A percentile compares a stretch with the other conserved stretches of the same genome.
These are phyloP conservation scores for Centropus unirufus DNA, from an alignment of 2,113 vertebrate genomes.

Conservation along the genomic window DNA sequence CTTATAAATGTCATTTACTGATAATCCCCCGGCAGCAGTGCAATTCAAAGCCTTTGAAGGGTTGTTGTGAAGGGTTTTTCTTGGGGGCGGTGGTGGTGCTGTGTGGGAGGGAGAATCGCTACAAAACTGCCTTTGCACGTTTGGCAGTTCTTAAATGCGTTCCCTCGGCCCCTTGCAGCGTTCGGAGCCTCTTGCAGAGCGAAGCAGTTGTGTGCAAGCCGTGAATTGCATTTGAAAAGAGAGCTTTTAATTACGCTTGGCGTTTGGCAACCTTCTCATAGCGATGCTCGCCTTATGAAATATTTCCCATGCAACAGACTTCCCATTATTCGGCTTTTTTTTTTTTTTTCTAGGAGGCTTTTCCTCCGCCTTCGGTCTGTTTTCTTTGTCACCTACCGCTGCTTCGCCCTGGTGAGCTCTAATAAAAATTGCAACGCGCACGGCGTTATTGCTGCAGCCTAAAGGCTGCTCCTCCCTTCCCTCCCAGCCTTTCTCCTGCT, in stretches of 20 bases:
- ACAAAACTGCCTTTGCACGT: slow-evolving; percentile 60
- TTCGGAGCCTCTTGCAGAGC: slow-evolving; percentile 59
- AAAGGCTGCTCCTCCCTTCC: slow-evolving; percentile 48
- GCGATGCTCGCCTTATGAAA: slow-evolving; percentile 60
- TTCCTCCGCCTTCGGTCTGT: slow-evolving; percentile 24
- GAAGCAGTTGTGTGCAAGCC: slow-evolving; percentile 51
- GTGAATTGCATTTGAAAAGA: slow-evolving; percentile 66
- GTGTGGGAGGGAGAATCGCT: neutral
- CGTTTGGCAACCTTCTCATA: slow-evolving; percentile 46
- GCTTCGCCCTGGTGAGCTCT: slow-evolving; percentile 54
- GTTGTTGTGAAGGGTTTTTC: slow-evolving; percentile 51
- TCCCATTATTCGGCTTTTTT: neutral
- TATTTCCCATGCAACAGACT: slow-evolving; percentile 58
- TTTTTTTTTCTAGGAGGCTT: neutral
- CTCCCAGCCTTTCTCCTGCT: slow-evolving; percentile 25
- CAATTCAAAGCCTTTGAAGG: slow-evolving; percentile 67
- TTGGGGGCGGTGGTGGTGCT: neutral
- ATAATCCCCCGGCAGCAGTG: slow-evolving; percentile 41
- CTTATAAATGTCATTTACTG: slow-evolving; percentile 68
- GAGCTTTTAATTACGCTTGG: slow-evolving; percentile 66
- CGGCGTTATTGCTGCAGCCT: slow-evolving; percentile 25
- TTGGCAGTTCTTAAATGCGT: slow-evolving; percentile 62
- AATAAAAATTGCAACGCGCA: slow-evolving; percentile 55
- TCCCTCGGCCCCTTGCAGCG: slow-evolving; percentile 55
- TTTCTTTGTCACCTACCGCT: slow-evolving; percentile 62